Evolutionary conservation across 2,797 vertebrate species (phyloP).

Genomic region (Macroramphosus scolopax): DNA sequence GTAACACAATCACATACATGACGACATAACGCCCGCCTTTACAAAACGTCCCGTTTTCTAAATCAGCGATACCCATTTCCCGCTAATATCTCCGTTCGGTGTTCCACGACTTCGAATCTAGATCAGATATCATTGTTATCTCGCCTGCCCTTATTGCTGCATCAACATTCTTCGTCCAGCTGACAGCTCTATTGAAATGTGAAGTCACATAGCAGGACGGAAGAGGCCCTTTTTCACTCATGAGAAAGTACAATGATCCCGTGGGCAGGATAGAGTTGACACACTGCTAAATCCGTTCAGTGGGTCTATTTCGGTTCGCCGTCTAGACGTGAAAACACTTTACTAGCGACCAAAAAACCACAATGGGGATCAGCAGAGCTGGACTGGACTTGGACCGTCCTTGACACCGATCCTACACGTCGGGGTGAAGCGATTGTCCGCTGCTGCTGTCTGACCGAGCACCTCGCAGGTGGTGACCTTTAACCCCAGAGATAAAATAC

Average conservation of each 20-base stretch:
- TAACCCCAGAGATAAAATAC: conserved; percentile 52
- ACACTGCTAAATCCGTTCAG: conserved; percentile 54
- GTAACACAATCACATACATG: too few relatives aligned
- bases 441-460: conserved; percentile 47
- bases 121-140: conserved; percentile 34
- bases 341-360: conserved; percentile 61
- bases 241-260: conserved; percentile 58
- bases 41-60: background rate
- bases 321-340: conserved; percentile 76
- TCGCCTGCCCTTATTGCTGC: conserved; percentile 17
- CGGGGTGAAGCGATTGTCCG: conserved; percentile 31
- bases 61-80: too few relatives aligned
- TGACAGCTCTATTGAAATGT: conserved; percentile 37
- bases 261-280: conserved; percentile 44
- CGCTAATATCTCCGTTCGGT: conserved; percentile 5
- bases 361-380: conserved; percentile 48
- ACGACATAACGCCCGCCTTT: too few relatives aligned
- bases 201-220: conserved; percentile 37
- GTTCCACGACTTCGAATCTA: conserved; percentile 7
- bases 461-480: conserved; percentile 48
- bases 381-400: conserved; percentile 24
- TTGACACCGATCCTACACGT: conserved; percentile 4
- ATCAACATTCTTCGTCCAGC: conserved; percentile 29
- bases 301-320: conserved; percentile 63
- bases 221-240: conserved; percentile 36